phyloP scores from a whole-genome alignment of 2,113 vertebrate species.

The Eira barbara region DNA sequence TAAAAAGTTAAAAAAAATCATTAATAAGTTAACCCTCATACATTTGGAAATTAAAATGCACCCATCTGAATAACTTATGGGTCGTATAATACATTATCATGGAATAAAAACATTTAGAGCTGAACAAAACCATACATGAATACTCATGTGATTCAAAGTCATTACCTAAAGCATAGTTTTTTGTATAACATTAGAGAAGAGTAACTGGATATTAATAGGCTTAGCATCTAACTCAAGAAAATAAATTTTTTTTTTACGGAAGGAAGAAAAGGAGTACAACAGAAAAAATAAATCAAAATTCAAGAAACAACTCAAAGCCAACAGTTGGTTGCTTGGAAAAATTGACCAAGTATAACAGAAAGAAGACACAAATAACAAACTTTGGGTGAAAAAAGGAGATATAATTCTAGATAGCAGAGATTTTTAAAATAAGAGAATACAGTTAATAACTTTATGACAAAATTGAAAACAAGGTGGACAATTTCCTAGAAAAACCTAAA shows the following conservation, averaged over 20 bases:
- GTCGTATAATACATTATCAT: not conserved
- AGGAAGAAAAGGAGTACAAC: not conserved
- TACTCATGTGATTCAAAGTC: not conserved
- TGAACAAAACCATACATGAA: not conserved
- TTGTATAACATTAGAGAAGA: not conserved
- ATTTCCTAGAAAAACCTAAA: not conserved
- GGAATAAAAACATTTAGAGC: not conserved
- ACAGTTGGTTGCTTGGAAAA: not conserved
- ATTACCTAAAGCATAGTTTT: not conserved
- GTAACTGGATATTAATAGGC: not conserved
- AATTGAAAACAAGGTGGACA: not conserved
- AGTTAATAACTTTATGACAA: not conserved
- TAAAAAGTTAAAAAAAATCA: not conserved
- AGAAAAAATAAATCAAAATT: not conserved
- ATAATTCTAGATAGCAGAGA: not conserved
- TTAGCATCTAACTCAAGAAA: not conserved
- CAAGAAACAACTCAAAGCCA: not conserved
- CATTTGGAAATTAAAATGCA: constrained; percentile 10
- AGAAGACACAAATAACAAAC: not conserved
- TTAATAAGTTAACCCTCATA: not conserved
- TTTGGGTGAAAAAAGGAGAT: not conserved
- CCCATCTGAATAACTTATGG: not conserved
- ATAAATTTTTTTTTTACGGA: not conserved
- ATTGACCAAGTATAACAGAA: not conserved
- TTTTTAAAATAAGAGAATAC: not conserved